Percentiles rank a stretch among this genome's conserved stretches.
These are phyloP conservation scores for Diploptera punctata DNA, from an alignment of 2,888 invertebrate genomes.

Conservation along the genomic window DNA sequence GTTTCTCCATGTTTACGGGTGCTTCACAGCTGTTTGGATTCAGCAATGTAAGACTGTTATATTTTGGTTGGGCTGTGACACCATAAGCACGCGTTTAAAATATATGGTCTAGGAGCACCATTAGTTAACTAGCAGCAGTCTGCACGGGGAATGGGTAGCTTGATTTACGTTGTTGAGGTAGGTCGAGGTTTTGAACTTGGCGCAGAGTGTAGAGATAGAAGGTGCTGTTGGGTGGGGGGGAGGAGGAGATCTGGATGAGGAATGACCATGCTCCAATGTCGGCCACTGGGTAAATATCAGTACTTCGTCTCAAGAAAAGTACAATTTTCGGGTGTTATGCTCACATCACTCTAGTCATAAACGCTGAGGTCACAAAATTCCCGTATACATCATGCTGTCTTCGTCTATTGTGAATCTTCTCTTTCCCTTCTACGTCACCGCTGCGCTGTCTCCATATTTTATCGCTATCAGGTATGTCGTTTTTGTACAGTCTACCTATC, in stretches of 20 bases:
- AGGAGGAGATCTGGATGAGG: constrained; percentile 26
- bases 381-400: constrained; percentile 22
- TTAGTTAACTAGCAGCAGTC: constrained; percentile 38
- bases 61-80: constrained; percentile 9
- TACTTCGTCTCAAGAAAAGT: neutral
- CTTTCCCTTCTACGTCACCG: too few species aligned
- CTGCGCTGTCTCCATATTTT: constrained; percentile 1
- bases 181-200: constrained; percentile 39
- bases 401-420: neutral
- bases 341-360: too few species aligned
- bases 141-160: constrained; percentile 35
- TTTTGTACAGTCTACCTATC: neutral
- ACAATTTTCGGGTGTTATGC: too few species aligned
- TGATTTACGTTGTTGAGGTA: constrained; percentile 42
- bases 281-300: constrained; percentile 31
- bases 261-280: constrained; percentile 30
- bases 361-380: constrained; percentile 17
- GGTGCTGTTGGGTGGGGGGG: constrained; percentile 2
- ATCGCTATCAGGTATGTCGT: neutral
- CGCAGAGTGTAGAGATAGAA: constrained; percentile 34
- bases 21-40: neutral
- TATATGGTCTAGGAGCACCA: constrained; percentile 33
- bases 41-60: constrained; percentile 7
- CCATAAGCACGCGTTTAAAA: constrained; percentile 30
- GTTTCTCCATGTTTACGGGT: neutral